Evolutionary conservation across 1,140 invertebrate genomes (phyloP), one percentile per base, ranked within the genome.

Genomic region (Geopemphigus sp.): DNA sequence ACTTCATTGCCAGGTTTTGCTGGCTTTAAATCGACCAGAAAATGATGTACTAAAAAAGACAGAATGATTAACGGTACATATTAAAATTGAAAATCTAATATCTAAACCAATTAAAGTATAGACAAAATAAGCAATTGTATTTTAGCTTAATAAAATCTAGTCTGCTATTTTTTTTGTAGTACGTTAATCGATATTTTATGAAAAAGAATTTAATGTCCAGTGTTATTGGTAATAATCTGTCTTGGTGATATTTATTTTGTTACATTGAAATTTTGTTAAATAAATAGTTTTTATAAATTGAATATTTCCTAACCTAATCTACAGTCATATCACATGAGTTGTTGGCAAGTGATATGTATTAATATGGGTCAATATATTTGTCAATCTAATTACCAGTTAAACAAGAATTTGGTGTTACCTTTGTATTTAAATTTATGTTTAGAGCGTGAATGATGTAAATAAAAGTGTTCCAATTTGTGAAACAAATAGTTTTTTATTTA

Each of bases 231-330:
- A 5, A 45, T 76, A 76, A 59, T 76, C 56, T 76, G 56, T 59
- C 54, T 59, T 59, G 54, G 54, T 76, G 72, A 76, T 76, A 76
- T 76, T 59, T 57, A 74, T 74, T 74, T 74, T 74, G 72, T 74
- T 74, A 45, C 72, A 59, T 74, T 74, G 32, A 57, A 39, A 74
- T 74, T 74, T 74, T 74, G 29, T 56, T 74, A 57, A 72, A 74
- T 74, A 74, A 57, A 68, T 63, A 72, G 47, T 53, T 24, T 72
- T 70, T 70, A 54, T 5, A 72, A 54, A 54, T 72, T 54, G 14
- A 66, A 6, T n/a, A 39, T 39, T 39, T 39, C 8, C 3, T 39
- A 39, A 8, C 8, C 3, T 39, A 39, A 4, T 39, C 8, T 39
- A 39, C 32, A 39, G 8, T 8, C 32, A 39, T 39, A 39, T 39